phyloP scores from a whole-genome alignment of 2,888 invertebrate species.

The Meliscaeva auricollis region DNA sequence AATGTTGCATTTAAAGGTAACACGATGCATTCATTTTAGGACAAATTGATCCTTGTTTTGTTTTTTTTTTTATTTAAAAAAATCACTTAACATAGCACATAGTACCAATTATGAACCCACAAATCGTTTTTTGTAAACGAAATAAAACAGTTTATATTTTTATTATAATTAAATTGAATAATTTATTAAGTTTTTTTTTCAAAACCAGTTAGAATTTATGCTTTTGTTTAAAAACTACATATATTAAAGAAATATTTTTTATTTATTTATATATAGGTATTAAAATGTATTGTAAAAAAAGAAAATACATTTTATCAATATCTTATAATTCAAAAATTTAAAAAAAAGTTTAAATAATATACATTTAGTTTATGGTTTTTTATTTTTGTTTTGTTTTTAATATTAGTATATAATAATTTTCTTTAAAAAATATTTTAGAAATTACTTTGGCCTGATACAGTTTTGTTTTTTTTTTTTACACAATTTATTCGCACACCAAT shows the following conservation, averaged over 20 bases:
- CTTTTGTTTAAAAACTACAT: slow-evolving; percentile 62
- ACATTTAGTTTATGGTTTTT: background rate
- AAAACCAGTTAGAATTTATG: slow-evolving; percentile 62
- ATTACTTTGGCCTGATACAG: slow-evolving; percentile 64
- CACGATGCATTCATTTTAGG: too few species aligned
- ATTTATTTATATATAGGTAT: slow-evolving; percentile 1
- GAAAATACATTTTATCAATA: slow-evolving; percentile 35
- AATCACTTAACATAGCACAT: too few species aligned
- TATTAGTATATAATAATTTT: slow-evolving; percentile 20
- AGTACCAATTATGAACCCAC: too few species aligned
- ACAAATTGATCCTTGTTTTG: too few species aligned
- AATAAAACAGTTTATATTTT: background rate
- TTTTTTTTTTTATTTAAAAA: too few species aligned
- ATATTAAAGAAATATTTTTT: slow-evolving; percentile 42
- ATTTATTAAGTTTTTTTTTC: slow-evolving; percentile 46
- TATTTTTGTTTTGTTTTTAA: slow-evolving; percentile 10
- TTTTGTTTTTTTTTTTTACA: slow-evolving; percentile 13
- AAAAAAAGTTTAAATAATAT: slow-evolving; percentile 36
- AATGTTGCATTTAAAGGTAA: too few species aligned
- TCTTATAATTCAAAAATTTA: slow-evolving; percentile 40
- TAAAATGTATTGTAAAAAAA: slow-evolving; percentile 55
- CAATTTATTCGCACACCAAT: slow-evolving; percentile 47
- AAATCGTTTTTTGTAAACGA: background rate
- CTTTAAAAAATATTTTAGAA: slow-evolving; percentile 49
- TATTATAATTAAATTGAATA: slow-evolving; percentile 63